Percentiles rank a stretch among this genome's conserved stretches.
phyloP scores from a whole-genome alignment of 1,140 invertebrate species.

The Trinorchestia longiramus region DNA sequence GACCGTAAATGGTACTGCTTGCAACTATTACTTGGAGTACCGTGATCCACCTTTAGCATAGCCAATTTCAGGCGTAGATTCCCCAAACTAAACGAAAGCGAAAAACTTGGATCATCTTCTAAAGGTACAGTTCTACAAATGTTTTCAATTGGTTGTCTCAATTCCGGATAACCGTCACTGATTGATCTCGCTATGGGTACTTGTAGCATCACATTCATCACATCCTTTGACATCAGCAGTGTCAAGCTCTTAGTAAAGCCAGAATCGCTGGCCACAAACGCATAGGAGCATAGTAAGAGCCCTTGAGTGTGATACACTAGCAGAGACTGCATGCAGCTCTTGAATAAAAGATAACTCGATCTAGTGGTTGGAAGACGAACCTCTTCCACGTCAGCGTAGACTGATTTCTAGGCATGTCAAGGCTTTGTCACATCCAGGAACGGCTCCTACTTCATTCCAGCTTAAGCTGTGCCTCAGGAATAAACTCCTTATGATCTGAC shows the following conservation, averaged over 20 bases:
- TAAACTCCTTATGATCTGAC: not conserved
- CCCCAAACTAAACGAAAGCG: too few species aligned
- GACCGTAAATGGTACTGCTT: too few species aligned
- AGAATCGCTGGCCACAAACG: not conserved
- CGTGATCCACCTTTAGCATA: too few species aligned
- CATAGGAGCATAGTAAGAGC: not conserved
- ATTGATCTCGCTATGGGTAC: not conserved
- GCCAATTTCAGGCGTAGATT: too few species aligned
- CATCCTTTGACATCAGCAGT: not conserved
- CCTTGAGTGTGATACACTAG: not conserved
- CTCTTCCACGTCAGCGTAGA: not conserved
- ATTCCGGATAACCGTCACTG: not conserved
- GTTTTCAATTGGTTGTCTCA: too few species aligned
- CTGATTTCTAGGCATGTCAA: not conserved
- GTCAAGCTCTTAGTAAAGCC: not conserved
- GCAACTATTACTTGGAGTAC: too few species aligned
- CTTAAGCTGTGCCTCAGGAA: not conserved
- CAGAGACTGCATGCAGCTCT: not conserved
- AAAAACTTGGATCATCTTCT: too few species aligned
- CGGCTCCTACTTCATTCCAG: not conserved
- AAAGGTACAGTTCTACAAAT: too few species aligned
- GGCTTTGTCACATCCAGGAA: not conserved
- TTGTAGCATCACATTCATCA: too few species aligned
- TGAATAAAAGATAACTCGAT: not conserved
- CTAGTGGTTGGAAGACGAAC: not conserved